Base-by-base conservation (phyloP, 2,797 vertebrate genomes). In the Avahi laniger region DNA sequence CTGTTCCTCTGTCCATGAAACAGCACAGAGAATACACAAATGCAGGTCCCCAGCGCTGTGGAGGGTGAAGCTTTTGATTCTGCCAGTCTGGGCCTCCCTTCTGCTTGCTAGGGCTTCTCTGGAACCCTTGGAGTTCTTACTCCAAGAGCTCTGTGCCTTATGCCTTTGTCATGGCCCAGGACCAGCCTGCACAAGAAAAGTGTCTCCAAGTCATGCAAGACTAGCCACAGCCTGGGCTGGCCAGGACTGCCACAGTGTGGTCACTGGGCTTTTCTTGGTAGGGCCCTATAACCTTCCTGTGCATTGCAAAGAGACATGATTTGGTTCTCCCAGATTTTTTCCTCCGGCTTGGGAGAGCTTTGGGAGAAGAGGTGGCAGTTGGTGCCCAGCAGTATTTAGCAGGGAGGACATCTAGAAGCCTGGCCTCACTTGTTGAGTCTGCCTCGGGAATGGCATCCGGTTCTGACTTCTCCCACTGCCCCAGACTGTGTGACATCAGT, bases 1-100 rank as follows among this genome's bases (percentile, higher is more conserved):
- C 83, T 20, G 6, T 33, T 61, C 30, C 26, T 61, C 3, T 28
- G 38, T 78, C 41, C 7, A 1, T 35, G 33, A 81, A 57, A 81
- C 1, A 2, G 26, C 82, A 11, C 35, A 52, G 57, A 43, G 22
- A 22, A 75, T 61, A 52, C 22, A 3, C 24, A 35, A 82, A 26
- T 4, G 11, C 28, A 28, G 35, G 38, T 24, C 28, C n/a, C 46
- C 5, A 1, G 26, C 18, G 35, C 8, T 20, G 20, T 12, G 0
- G 7, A 13, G 3, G 17, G 2, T 35, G 9, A 33, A 17, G 48
- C 69, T 13, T 48, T 38, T 10, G 52, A 35, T 1, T 22, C 5
- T 2, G 0, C 46, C 41, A 6, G 0, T 17, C 26, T 4, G 26
- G 52, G n/a, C 30, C 73, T 69, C n/a, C 46, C 4, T 3, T 28